Evolutionary conservation across 2,888 invertebrate species (phyloP), one percentile per base, ranked within the genome.

Genomic region (Drosophila borborema): DNA sequence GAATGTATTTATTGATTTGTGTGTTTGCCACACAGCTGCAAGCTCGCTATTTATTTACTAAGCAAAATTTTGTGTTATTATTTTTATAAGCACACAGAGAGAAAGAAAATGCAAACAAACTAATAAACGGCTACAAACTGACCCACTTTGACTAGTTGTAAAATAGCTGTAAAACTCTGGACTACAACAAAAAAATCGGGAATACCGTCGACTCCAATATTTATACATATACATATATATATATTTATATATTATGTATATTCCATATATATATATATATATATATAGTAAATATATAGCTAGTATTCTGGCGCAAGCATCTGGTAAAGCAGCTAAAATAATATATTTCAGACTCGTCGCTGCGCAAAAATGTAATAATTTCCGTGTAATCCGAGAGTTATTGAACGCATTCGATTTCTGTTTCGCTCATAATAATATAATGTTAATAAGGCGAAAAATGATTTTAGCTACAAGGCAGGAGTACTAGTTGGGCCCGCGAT

Each of bases 41-140:
- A 79, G 81, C 70, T 73, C 70, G 74, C 82, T 85, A 87, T 87
- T 88, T 88, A 82, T 88, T 82, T 77, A 67, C 72, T 73, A 72
- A 79, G 66, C 51, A 43, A 74, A 67, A 69, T 59, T 66, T 80
- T 77, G 72, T 74, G 76, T 72, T 69, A 80, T 84, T 86, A 84
- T 72, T 84, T 86, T 80, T 84, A 84, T 82, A 86, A 67, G 60
- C 74, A 79, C 51, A 34, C 23, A 54, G 4, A 51, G 46, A 16
- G 46, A 16, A 46, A 23, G 23, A 14, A 40, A 66, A 63, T 18
- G 67, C 74, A 72, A 78, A 70, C 60, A 67, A 74, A 77, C 72
- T 72, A 74, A 82, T 74, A 84, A 85, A 85, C 67, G 65, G 64
- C 73, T 74, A 67, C 56, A 54, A 74, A 74, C 70, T 86, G 88